Percentiles rank a stretch among this genome's conserved stretches.
phyloP scores from a whole-genome alignment of 2,113 vertebrate genomes.

The Crypturellus undulatus region DNA sequence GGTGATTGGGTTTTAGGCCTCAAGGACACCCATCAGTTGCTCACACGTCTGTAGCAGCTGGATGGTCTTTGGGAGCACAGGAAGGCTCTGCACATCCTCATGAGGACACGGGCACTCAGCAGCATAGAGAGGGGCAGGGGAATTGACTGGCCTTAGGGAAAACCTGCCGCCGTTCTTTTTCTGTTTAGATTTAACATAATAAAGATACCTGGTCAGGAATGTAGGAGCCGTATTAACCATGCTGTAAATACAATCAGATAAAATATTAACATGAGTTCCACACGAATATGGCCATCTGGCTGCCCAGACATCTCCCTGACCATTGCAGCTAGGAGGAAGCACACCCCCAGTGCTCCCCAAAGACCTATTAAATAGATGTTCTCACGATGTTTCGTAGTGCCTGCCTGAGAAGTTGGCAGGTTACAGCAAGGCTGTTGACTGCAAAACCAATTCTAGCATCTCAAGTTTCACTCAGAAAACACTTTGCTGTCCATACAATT shows the following conservation, averaged over 20 bases:
- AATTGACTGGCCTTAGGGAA: neutral
- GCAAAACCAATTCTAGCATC: neutral
- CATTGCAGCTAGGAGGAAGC: neutral
- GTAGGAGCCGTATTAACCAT: neutral
- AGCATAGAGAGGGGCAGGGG: neutral
- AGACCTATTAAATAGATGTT: neutral
- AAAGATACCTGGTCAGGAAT: neutral
- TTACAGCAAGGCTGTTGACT: neutral
- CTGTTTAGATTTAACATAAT: neutral
- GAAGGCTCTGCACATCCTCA: neutral
- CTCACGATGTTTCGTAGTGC: neutral
- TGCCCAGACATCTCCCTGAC: neutral
- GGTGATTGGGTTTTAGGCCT: neutral
- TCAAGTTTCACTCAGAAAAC: neutral
- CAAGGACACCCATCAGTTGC: neutral
- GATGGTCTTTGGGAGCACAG: neutral
- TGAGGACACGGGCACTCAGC: neutral
- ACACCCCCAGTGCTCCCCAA: neutral
- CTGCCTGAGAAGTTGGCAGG: neutral
- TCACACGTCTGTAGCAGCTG: neutral
- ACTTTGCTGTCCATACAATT: neutral
- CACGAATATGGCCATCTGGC: neutral
- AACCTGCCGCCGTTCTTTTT: neutral
- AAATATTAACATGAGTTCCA: slow-evolving; percentile 15
- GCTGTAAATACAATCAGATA: neutral